Evolutionary conservation across 1,140 invertebrate genomes (phyloP).

Genomic region (Tetraneura akinire): DNA sequence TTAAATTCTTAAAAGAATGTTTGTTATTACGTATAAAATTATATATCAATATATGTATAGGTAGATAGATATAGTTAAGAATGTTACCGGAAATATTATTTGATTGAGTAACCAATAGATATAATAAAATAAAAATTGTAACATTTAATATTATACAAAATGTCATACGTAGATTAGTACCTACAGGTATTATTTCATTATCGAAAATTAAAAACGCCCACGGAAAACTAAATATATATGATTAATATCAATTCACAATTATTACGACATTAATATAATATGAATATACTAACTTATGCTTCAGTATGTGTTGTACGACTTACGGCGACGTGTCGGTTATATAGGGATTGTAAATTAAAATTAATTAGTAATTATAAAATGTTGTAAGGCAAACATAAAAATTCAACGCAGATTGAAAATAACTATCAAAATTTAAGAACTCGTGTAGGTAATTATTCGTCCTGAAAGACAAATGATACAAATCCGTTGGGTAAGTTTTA

Average conservation of each 20-base stretch:
- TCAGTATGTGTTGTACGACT: slow-evolving; percentile 4
- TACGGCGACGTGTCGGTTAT: background rate
- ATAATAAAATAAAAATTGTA: no score
- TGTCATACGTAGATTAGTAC: slow-evolving; percentile 1
- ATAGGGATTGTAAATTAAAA: background rate
- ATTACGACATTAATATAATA: background rate
- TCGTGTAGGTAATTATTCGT: background rate
- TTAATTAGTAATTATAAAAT: background rate
- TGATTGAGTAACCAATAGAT: no score
- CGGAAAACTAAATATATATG: slow-evolving; percentile 1
- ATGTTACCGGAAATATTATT: no score
- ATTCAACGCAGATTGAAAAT: background rate
- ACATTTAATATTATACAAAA: background rate
- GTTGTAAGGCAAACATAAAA: background rate
- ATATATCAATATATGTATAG: no score
- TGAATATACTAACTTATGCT: background rate
- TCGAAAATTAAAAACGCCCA: slow-evolving; percentile 26
- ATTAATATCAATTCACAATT: slow-evolving; percentile 36
- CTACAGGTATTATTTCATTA: background rate
- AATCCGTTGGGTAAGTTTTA: background rate
- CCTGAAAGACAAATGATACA: background rate
- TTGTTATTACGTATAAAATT: no score
- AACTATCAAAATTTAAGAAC: no score
- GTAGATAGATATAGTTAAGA: no score
- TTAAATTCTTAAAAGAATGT: background rate